phyloP scores from a whole-genome alignment of 2,797 vertebrate species.

The Pangasius djambal region DNA sequence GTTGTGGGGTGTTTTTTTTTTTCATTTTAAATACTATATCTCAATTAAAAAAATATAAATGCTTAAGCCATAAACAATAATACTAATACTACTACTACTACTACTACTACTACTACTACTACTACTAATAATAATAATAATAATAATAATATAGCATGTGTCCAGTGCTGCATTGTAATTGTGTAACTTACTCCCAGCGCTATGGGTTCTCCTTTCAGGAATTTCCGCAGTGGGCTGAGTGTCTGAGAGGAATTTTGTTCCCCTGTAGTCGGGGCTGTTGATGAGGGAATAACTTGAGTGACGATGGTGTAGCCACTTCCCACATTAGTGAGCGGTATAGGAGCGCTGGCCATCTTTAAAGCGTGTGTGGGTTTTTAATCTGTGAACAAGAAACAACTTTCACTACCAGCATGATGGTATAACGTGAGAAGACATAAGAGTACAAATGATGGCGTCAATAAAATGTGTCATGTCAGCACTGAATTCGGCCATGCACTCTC shows the following conservation, averaged over 20 bases:
- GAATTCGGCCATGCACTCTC: too few species aligned
- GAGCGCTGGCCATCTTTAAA: conserved; percentile 14
- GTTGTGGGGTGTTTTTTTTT: too few species aligned
- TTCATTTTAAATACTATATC: too few species aligned
- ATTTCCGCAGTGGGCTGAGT: background rate
- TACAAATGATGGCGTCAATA: background rate
- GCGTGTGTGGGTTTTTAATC: background rate
- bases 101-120: too few species aligned
- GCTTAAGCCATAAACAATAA: too few species aligned
- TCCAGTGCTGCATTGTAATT: background rate
- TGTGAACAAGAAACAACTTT: background rate
- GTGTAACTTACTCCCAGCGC: conserved; percentile 12
- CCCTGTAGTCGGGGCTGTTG: background rate
- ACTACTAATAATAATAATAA: background rate
- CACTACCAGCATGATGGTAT: background rate
- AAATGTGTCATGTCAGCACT: background rate
- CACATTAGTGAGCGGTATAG: background rate
- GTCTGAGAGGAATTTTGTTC: background rate
- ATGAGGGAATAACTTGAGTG: conserved; percentile 23
- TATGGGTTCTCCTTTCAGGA: conserved; percentile 34
- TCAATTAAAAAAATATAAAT: too few species aligned
- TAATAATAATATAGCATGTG: background rate
- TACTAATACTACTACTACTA: too few species aligned
- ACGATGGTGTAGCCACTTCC: conserved; percentile 30
- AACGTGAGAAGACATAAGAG: background rate